A percentile compares a stretch with the other conserved stretches of the same genome.
These are phyloP conservation scores for Noctua janthina DNA, from an alignment of 2,888 invertebrate genomes.

Conservation along the genomic window DNA sequence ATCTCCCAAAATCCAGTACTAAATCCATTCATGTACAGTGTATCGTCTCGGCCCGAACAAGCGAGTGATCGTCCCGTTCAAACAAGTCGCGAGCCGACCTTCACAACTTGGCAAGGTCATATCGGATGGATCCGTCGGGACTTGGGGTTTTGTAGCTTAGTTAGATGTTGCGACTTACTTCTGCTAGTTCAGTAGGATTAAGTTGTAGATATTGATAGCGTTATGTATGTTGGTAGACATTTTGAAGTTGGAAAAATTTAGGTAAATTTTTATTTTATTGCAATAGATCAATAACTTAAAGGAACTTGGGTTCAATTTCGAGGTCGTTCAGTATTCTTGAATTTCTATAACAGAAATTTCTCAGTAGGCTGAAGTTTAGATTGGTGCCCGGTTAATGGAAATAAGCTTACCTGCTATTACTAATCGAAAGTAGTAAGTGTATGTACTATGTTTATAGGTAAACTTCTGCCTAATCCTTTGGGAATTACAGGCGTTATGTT, in stretches of 20 bases:
- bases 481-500: neutral
- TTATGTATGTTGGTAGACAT: neutral
- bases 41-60: slow-evolving; percentile 8
- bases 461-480: neutral
- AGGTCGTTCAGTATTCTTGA: neutral
- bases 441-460: neutral
- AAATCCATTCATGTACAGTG: slow-evolving; percentile 4
- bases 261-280: neutral
- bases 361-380: too few relatives aligned
- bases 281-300: neutral
- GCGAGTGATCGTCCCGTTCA: slow-evolving; percentile 22
- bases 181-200: slow-evolving; percentile 2
- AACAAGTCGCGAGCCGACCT: slow-evolving; percentile 31
- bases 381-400: neutral
- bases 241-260: neutral
- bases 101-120: slow-evolving; percentile 26
- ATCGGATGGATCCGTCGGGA: slow-evolving; percentile 1
- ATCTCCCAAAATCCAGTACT: neutral
- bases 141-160: neutral
- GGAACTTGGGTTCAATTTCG: neutral
- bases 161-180: slow-evolving; percentile 12
- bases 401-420: neutral
- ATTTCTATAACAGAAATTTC: too few relatives aligned
- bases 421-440: neutral
- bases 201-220: neutral